These are phyloP conservation scores for Eptatretus burgeri DNA, from an alignment of 2,113 vertebrate species.

Conservation along the genomic window DNA sequence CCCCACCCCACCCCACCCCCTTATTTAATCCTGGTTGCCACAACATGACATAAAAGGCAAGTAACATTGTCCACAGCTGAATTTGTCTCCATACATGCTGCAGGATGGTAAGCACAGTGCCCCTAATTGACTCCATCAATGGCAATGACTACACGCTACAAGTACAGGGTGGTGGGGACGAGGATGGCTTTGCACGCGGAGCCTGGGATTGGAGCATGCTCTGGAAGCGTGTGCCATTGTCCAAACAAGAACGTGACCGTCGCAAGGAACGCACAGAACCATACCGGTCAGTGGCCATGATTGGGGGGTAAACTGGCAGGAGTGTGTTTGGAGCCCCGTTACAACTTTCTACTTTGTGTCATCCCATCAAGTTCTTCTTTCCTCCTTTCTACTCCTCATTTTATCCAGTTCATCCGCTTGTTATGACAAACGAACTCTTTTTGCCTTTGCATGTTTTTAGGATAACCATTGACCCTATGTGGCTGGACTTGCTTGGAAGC, in stretches of 20 bases:
- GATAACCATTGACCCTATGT: no score
- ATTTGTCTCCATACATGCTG: not conserved
- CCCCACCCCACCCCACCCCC: constrained; percentile 14
- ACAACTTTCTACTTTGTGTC: no score
- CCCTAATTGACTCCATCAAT: constrained; percentile 81
- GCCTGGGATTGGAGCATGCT: constrained; percentile 99
- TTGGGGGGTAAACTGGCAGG: not conserved
- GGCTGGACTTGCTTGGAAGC: no score
- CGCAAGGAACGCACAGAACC: constrained; percentile 80
- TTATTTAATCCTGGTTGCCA: constrained; percentile 13
- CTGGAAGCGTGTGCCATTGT: constrained; percentile 86
- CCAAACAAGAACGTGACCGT: constrained; percentile 41
- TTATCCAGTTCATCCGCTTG: no score
- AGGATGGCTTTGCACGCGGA: constrained; percentile 84
- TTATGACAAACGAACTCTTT: no score
- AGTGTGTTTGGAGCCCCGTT: no score
- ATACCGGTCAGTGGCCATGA: constrained; percentile 50
- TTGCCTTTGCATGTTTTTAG: no score
- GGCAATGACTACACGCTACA: constrained; percentile 49
- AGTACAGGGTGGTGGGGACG: constrained; percentile 70
- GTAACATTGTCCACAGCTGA: no score
- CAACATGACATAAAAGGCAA: no score
- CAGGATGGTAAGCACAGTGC: constrained; percentile 91
- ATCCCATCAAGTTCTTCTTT: no score
- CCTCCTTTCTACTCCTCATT: no score